These are phyloP conservation scores for Helarctos malayanus DNA, from an alignment of 2,797 vertebrate genomes.

Conservation along the genomic window DNA sequence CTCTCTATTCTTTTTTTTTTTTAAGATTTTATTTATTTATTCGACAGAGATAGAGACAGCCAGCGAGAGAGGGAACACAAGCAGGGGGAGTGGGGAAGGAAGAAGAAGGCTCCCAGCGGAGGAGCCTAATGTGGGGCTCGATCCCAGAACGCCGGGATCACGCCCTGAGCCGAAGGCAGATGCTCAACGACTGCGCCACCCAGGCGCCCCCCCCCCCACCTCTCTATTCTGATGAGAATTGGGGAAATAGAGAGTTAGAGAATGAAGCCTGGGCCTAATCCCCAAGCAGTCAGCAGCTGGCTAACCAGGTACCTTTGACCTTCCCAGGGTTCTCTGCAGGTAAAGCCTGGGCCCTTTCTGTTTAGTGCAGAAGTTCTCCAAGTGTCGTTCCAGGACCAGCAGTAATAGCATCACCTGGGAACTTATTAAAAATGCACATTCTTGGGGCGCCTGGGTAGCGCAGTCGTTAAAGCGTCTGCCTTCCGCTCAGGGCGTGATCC, in stretches of 20 bases:
- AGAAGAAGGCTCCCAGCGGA: no score
- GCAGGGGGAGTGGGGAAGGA: no score
- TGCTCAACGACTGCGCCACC: no score
- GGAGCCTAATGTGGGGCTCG: no score
- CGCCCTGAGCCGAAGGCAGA: no score
- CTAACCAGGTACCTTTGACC: not conserved
- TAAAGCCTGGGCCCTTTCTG: accelerated
- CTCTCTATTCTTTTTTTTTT: not conserved
- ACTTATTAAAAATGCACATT: not conserved
- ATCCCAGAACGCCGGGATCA: no score
- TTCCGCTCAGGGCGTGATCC: no score
- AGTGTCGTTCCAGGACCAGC: not conserved
- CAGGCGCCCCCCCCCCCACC: not conserved
- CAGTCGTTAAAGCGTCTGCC: no score
- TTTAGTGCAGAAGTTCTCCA: not conserved
- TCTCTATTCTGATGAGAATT: not conserved
- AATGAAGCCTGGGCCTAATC: not conserved
- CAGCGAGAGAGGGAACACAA: no score
- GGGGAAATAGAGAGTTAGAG: not conserved
- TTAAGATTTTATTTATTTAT: no score
- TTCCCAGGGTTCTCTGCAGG: not conserved
- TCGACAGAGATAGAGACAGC: no score
- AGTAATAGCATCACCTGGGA: not conserved
- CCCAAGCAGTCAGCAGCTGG: not conserved
- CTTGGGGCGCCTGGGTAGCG: no score